Evolutionary conservation across 2,888 invertebrate genomes (phyloP), one percentile per base, ranked within the genome.

Genomic region (Diplazon laetatorius): DNA sequence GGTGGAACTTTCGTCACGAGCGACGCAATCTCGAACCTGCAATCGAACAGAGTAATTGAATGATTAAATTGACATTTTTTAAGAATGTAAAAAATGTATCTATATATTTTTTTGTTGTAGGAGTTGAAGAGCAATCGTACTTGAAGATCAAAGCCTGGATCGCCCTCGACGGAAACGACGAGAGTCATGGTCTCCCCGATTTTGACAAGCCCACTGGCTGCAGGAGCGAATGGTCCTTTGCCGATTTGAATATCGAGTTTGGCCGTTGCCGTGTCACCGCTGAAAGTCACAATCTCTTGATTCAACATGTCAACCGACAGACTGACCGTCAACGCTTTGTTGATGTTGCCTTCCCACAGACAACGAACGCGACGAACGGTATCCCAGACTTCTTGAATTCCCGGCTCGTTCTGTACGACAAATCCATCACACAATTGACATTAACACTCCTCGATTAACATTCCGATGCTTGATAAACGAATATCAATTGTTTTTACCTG

Each of bases 141-240:
- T 85, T 94, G 93, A 55, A 96, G 93, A 89, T 96, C 96, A 85
- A 96, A 96, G 2, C 94, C 96, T 66, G 95, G 93, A 88, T 96
- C 96, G 0, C 96, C 96, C 70, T 95, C 95, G 1, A 96, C 95
- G 0, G 95, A 93, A 5, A 96, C 95, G 1, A 96, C 96, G 75
- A 96, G 91, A 0, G 96, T 96, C 95, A 96, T 95, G 0, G 93
- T 93, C 89, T 96, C 96, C 66, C 96, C 96, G 81, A 96, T 96
- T 90, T 95, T 95, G 6, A 96, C 95, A 42, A 96, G 92, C 0
- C 96, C 96, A 80, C 94, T 94, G 0, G 96, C 96, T 68, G 95
- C 93, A 2, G 94, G 94, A 0, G 95, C 95, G 85, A 95, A 95
- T 16, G 96, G 96, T 72, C 96, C 96, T 86, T 94, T 93, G 4